phyloP scores from a whole-genome alignment of 2,113 vertebrate genomes.

The Charadrius vociferus region DNA sequence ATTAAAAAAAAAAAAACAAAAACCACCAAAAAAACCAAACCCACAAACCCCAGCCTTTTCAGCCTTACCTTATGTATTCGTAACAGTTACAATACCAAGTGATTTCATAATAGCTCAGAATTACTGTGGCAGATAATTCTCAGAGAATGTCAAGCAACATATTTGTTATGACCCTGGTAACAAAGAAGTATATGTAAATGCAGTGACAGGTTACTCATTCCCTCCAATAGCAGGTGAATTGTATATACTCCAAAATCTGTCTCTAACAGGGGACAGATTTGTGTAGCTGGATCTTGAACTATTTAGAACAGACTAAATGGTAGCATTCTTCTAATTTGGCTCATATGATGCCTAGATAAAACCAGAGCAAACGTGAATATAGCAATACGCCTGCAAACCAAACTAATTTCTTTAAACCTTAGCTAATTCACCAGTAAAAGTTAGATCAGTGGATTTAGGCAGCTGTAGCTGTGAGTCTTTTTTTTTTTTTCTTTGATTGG shows the following conservation, averaged over 20 bases:
- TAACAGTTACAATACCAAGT: not conserved
- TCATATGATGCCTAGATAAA: not conserved
- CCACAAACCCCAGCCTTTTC: not conserved
- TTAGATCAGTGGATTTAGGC: not conserved
- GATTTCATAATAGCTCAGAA: not conserved
- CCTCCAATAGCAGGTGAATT: not conserved
- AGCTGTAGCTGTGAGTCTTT: not conserved
- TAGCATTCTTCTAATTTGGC: not conserved
- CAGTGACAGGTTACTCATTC: not conserved
- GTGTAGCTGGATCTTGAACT: not conserved
- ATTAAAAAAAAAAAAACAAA: not conserved
- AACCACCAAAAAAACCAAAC: not conserved
- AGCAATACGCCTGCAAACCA: not conserved
- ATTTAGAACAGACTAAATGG: not conserved
- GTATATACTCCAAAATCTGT: not conserved
- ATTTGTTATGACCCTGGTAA: not conserved
- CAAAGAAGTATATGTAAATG: not conserved
- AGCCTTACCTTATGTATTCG: not conserved
- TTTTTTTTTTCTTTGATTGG: not conserved
- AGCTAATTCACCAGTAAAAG: not conserved
- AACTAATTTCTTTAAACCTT: not conserved
- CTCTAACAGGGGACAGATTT: not conserved
- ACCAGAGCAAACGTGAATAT: not conserved
- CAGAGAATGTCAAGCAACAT: not conserved
- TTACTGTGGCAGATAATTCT: not conserved